Conservation (phyloP, 2,113 vertebrate genomes). For the Cynopterus brachyotis region DNA sequence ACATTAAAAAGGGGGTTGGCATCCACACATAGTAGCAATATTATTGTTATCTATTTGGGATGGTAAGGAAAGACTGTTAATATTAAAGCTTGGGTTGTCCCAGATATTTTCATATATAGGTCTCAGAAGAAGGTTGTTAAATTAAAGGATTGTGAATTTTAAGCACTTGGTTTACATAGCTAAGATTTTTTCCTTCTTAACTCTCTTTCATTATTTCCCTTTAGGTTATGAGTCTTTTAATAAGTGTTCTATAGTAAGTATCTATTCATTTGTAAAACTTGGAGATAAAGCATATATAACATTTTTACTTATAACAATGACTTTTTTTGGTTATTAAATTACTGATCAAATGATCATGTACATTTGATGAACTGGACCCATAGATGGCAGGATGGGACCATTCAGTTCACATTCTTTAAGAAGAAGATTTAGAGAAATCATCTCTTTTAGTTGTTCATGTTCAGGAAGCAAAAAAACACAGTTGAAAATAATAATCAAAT, state of each 20-base stretch:
- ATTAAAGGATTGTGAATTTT: neutral
- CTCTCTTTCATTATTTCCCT: neutral
- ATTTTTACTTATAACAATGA: slow-evolving; percentile 9
- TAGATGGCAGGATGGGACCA: slow-evolving; percentile 80
- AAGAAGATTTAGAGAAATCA: neutral
- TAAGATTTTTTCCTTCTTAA: neutral
- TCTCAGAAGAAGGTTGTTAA: neutral
- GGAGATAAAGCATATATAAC: neutral
- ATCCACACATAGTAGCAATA: neutral
- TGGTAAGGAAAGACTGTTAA: neutral
- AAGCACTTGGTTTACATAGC: slow-evolving; percentile 31
- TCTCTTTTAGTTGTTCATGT: neutral
- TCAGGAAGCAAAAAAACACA: neutral
- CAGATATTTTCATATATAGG: neutral
- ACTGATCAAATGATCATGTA: neutral
- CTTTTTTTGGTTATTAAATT: neutral
- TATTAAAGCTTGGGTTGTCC: neutral
- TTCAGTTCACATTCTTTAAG: neutral
- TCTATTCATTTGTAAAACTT: neutral
- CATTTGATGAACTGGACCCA: slow-evolving; percentile 37
- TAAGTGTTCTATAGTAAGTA: neutral
- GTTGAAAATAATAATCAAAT: neutral
- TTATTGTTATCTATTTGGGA: neutral
- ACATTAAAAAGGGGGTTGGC: neutral
- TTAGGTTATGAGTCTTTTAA: neutral